Conservation (phyloP, 1,140 invertebrate species). For the Ctenoplectra terminalis region DNA sequence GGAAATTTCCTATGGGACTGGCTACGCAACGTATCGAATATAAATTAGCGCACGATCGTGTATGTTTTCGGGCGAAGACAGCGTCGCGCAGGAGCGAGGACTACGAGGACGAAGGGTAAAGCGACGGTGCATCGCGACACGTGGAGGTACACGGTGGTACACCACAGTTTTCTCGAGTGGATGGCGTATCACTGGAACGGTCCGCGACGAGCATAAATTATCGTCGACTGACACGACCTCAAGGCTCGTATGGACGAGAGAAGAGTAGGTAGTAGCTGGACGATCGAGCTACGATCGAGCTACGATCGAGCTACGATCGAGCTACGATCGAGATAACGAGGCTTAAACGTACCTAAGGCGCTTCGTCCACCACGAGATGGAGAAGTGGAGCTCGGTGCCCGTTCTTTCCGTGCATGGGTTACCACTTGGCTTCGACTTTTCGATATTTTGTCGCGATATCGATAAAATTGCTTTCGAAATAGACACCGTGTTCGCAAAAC, state of each 20-base stretch:
- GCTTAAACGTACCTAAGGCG: constrained; percentile 61
- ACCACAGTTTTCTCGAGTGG: not conserved
- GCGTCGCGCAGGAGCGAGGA: not conserved
- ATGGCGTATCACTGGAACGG: constrained; percentile 19
- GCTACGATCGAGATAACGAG: constrained; percentile 67
- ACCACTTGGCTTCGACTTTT: constrained; percentile 2
- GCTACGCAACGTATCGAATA: too few species aligned
- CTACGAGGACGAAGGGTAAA: too few species aligned
- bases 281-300: too few species aligned
- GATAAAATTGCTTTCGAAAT: constrained; percentile 32
- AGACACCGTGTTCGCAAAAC: too few species aligned
- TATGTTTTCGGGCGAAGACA: not conserved
- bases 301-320: too few species aligned
- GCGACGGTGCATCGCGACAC: too few species aligned
- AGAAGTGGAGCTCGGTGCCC: constrained; percentile 58
- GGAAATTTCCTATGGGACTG: constrained; percentile 55
- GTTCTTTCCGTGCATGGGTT: constrained; percentile 21
- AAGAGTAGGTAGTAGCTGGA: constrained; percentile 59
- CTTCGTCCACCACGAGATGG: constrained; percentile 50
- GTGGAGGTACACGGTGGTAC: not conserved
- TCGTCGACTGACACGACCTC: constrained; percentile 67
- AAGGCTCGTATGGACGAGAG: constrained; percentile 50
- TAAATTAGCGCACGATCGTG: too few species aligned
- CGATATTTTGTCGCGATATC: constrained; percentile 20
- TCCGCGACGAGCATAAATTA: constrained; percentile 69